Evolutionary conservation across 2,888 invertebrate genomes (phyloP).

Genomic region (Xanthia icteritia): DNA sequence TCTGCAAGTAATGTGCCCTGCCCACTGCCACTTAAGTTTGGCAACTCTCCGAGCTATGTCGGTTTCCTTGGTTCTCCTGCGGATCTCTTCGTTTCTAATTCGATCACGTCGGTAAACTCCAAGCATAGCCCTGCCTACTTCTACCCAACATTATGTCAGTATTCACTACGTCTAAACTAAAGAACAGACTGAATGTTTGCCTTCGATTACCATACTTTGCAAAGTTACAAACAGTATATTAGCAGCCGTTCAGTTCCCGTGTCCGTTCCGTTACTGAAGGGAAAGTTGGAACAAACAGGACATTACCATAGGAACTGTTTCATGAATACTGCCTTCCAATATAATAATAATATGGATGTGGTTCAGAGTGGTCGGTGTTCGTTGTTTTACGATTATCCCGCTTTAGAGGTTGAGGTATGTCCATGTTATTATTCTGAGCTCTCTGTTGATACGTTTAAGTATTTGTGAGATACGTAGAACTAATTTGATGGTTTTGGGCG

Average conservation of each 20-base stretch:
- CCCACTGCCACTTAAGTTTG: no score
- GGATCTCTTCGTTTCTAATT: no score
- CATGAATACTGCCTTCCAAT: slow-evolving; percentile 10
- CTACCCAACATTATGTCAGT: neutral
- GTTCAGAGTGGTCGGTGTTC: slow-evolving; percentile 1
- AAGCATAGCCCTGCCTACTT: no score
- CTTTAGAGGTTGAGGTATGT: neutral
- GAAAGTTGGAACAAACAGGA: slow-evolving; percentile 40
- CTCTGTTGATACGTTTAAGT: no score
- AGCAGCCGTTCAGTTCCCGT: slow-evolving; percentile 3
- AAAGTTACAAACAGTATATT: neutral
- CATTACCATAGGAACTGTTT: slow-evolving; percentile 27
- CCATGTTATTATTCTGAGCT: neutral
- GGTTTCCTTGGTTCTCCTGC: no score
- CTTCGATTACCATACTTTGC: slow-evolving; percentile 44
- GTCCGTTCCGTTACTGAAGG: neutral
- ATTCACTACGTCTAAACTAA: neutral
- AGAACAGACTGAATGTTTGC: slow-evolving; percentile 13
- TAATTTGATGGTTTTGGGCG: no score
- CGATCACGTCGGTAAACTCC: no score
- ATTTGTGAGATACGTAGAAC: no score
- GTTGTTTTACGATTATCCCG: slow-evolving; percentile 1
- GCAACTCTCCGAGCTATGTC: no score
- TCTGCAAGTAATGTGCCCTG: no score
- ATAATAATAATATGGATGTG: slow-evolving; percentile 9